Conservation (phyloP, 2,797 vertebrate species). For the Oryzias dopingdopingensis region DNA sequence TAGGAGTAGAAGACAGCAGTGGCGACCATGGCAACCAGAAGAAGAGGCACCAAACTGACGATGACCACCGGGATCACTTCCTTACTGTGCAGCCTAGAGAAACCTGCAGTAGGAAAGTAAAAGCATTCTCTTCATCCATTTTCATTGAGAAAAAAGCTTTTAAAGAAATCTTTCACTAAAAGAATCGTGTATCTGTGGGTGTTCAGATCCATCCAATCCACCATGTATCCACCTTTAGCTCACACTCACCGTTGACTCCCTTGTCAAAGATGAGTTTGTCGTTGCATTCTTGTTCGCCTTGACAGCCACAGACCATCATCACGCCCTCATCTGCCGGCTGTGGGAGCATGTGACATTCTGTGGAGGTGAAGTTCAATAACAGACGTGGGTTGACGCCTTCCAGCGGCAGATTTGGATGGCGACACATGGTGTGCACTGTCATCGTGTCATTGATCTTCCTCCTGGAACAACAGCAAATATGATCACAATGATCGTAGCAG, state of each 20-base stretch:
- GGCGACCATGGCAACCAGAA: constrained; percentile 81
- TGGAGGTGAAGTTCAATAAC: constrained; percentile 82
- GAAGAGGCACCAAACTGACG: constrained; percentile 84
- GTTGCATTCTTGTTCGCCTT: constrained; percentile 85
- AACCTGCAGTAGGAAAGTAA: constrained; percentile 65
- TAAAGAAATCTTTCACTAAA: too few relatives aligned
- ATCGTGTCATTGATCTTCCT: constrained; percentile 83
- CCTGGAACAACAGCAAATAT: constrained; percentile 61
- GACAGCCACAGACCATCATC: constrained; percentile 84
- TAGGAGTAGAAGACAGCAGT: constrained; percentile 83
- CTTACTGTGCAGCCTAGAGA: constrained; percentile 83
- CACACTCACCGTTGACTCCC: constrained; percentile 76
- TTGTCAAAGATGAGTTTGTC: constrained; percentile 87
- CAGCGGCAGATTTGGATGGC: constrained; percentile 79
- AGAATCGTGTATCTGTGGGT: too few relatives aligned
- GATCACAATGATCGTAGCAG: background rate
- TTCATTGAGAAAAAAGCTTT: too few relatives aligned
- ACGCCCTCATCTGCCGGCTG: constrained; percentile 70
- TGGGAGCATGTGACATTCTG: constrained; percentile 80
- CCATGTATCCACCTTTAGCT: background rate
- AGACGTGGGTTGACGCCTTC: constrained; percentile 74
- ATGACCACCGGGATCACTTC: constrained; percentile 88
- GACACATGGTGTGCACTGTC: constrained; percentile 84
- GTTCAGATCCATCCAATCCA: background rate
- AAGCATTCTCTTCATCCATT: background rate